A percentile compares a stretch with the other conserved stretches of the same genome.
Conservation (phyloP, 1,140 invertebrate genomes). For the Stegodyphus mimosarum region DNA sequence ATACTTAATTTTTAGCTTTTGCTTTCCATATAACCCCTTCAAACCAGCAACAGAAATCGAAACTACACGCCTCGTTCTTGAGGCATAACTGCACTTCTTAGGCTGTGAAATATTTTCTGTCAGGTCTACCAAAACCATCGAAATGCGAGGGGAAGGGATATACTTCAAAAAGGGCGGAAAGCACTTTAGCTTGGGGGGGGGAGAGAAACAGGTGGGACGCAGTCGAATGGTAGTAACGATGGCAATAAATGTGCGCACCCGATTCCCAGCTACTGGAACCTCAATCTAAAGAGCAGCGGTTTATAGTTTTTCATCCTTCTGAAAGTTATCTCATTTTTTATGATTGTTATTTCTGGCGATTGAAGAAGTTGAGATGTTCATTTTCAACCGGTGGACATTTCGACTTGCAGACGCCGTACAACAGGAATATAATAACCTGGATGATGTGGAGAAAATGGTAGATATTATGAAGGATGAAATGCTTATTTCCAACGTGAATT, state of each 20-base stretch:
- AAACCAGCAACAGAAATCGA: too few relatives aligned
- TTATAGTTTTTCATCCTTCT: background rate
- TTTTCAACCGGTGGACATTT: constrained; percentile 26
- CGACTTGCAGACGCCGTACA: too few relatives aligned
- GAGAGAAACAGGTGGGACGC: background rate
- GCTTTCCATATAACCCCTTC: too few relatives aligned
- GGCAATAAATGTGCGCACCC: constrained; percentile 37
- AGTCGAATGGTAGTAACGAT: constrained; percentile 24
- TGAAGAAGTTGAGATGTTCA: constrained; percentile 49
- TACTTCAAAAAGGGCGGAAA: too few relatives aligned
- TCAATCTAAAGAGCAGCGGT: background rate
- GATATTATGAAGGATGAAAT: too few relatives aligned
- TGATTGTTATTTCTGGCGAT: constrained; percentile 42
- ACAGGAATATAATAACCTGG: too few relatives aligned
- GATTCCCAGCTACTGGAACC: constrained; percentile 9
- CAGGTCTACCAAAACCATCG: constrained; percentile 20
- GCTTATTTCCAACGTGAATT: too few relatives aligned
- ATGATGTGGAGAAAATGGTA: too few relatives aligned
- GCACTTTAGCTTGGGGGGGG: too few relatives aligned
- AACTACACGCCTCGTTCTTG: background rate
- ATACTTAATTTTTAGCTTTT: too few relatives aligned
- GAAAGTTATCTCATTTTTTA: background rate
- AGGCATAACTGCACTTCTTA: constrained; percentile 25
- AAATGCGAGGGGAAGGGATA: background rate
- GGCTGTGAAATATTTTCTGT: constrained; percentile 34